These are phyloP conservation scores for Rhogogaster chlorosoma DNA, from an alignment of 2,888 invertebrate genomes.

Conservation along the genomic window DNA sequence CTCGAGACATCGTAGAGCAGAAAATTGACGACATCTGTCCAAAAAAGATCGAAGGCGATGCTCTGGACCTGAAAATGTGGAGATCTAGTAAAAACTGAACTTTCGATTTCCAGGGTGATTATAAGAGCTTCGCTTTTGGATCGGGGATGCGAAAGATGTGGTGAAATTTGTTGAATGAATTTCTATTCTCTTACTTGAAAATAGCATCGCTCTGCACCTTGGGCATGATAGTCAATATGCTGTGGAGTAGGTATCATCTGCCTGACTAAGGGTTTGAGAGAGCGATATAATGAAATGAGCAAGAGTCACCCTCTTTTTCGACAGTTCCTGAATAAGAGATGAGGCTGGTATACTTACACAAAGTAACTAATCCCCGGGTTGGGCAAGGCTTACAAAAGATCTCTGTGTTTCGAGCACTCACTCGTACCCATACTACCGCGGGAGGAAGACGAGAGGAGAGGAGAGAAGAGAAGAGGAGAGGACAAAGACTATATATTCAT, in stretches of 20 bases:
- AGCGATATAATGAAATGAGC: slow-evolving; percentile 64
- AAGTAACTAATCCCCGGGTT: slow-evolving; percentile 69
- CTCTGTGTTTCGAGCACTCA: slow-evolving; percentile 49
- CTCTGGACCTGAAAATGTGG: neutral
- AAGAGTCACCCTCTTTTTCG: slow-evolving; percentile 64
- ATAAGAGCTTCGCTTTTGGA: neutral
- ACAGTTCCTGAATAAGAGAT: slow-evolving; percentile 67
- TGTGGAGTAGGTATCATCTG: slow-evolving; percentile 24
- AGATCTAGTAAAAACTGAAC: neutral
- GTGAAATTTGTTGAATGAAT: neutral
- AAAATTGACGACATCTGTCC: neutral
- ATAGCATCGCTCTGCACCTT: neutral
- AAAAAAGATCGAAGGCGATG: neutral
- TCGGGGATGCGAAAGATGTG: neutral
- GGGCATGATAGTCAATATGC: slow-evolving; percentile 16
- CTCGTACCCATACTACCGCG: slow-evolving; percentile 28
- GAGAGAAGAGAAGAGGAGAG: slow-evolving; percentile 50
- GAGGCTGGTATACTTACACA: slow-evolving; percentile 62
- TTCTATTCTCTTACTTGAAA: neutral
- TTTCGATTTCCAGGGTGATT: neutral
- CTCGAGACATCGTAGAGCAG: no score
- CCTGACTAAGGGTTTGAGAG: slow-evolving; percentile 33
- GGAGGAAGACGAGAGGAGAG: slow-evolving; percentile 49
- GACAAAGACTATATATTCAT: slow-evolving; percentile 59
- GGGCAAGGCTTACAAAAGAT: slow-evolving; percentile 64